Conservation (phyloP, 2,888 invertebrate genomes). For the Tinea pellionella region DNA sequence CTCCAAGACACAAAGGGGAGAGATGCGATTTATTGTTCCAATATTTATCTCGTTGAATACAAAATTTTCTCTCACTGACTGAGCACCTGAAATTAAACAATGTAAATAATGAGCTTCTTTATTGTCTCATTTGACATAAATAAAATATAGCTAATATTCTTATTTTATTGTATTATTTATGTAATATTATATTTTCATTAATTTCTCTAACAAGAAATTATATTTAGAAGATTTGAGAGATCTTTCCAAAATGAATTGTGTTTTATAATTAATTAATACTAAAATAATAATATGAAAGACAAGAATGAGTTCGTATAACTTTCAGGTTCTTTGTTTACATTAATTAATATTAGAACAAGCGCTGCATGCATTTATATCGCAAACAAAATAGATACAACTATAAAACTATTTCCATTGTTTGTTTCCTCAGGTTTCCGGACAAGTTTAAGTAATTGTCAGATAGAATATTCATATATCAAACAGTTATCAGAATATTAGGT, state of each 20-base stretch:
- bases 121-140: background rate
- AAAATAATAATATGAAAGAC: too few species aligned
- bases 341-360: background rate
- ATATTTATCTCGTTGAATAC: background rate
- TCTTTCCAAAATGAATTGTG: too few species aligned
- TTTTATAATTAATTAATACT: too few species aligned
- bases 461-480: too few species aligned
- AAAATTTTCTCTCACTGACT: background rate
- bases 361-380: background rate
- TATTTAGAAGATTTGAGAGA: too few species aligned
- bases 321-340: background rate
- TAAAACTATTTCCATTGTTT: background rate
- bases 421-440: background rate
- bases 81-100: background rate
- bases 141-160: too few species aligned
- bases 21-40: background rate
- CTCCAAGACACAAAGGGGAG: background rate
- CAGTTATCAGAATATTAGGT: too few species aligned
- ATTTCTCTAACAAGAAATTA: too few species aligned
- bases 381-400: background rate
- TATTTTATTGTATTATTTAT: too few species aligned
- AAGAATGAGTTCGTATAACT: background rate
- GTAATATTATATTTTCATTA: too few species aligned
- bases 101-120: background rate
- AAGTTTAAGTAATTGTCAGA: too few species aligned